phyloP scores from a whole-genome alignment of 2,113 vertebrate species.

The Corynorhinus townsendii region DNA sequence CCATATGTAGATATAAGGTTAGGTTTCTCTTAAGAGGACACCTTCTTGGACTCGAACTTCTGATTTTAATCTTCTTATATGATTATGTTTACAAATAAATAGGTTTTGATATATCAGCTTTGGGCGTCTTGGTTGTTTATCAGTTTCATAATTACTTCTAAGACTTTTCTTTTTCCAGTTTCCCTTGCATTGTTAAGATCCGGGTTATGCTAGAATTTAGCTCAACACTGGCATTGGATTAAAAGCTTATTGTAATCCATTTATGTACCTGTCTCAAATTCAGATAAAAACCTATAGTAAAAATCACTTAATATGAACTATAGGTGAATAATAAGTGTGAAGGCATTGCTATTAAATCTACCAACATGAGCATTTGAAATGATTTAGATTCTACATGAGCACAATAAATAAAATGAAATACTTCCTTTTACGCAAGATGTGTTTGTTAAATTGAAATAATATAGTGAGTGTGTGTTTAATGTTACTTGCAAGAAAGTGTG shows the following conservation, averaged over 20 bases:
- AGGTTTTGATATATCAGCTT: not conserved
- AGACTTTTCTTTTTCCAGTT: conserved; percentile 7
- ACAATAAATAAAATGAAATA: conserved; percentile 43
- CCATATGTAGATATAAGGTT: not conserved
- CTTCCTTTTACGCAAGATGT: conserved; percentile 35
- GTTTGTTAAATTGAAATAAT: conserved; percentile 49
- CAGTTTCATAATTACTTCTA: conserved; percentile 24
- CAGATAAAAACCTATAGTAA: not conserved
- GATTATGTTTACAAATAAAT: not conserved
- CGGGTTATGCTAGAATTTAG: not conserved
- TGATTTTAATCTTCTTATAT: conserved; percentile 3
- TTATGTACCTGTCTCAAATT: conserved; percentile 38
- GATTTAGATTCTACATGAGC: conserved; percentile 39
- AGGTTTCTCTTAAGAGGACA: not conserved
- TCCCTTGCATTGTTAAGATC: not conserved
- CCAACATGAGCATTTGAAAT: conserved; percentile 1
- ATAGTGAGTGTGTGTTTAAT: conserved; percentile 21
- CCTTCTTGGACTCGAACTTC: not conserved
- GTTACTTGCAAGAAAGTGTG: conserved; percentile 16
- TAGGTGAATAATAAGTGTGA: not conserved
- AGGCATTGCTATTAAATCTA: not conserved
- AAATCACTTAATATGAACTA: not conserved
- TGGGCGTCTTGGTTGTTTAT: not conserved
- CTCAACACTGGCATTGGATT: not conserved
- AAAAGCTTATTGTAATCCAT: conserved; percentile 2